Evolutionary conservation across 2,113 vertebrate genomes (phyloP), one percentile per base, ranked within the genome.

Genomic region (Scalopus aquaticus): DNA sequence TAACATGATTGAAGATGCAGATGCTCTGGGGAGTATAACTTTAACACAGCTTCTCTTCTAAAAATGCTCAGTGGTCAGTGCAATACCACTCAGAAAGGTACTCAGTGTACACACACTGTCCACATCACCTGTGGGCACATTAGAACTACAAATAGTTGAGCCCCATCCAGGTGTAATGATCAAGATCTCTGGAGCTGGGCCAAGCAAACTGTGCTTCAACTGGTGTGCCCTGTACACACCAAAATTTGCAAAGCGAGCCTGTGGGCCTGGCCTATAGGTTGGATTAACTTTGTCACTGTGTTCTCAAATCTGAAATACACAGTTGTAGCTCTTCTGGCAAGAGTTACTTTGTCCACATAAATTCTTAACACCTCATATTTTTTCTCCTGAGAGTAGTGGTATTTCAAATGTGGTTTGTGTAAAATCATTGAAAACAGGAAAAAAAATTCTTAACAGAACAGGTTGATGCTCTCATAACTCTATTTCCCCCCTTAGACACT

Each of bases 321-420:
- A 46, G 64, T 37, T 86, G 87, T 74, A 84, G 28, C 9, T 24
- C 62, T 80, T 92, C 44, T 94, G 90, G 87, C 80, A 94, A 58
- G 60, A 77, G 12, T 77, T 87, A 22, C 79, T 91, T 94, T 94
- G 86, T 92, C 96, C 77, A 51, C 44, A 77, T 70, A 89, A 96
- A 96, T 94, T 95, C 84, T 93, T 93, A 96, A 60, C 51, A 90
- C 80, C 19, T 79, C 82, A 95, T 96, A 94, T 58, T 93, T 64
- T 79, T 80, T n/a, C 70, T 92, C 49, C 65, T 39, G 44, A 70
- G 12, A 86, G 30, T 69, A 86, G 42, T 92, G 49, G 91, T 92
- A 58, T 94, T 77, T 95, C 62, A 93, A 96, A 80, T 94, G 51
- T 73, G 54, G 65, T 88, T 93, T 95, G 54, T 65, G 91, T 91